Evolutionary conservation across 2,113 vertebrate species (phyloP).

Genomic region (Poecilia latipinna): DNA sequence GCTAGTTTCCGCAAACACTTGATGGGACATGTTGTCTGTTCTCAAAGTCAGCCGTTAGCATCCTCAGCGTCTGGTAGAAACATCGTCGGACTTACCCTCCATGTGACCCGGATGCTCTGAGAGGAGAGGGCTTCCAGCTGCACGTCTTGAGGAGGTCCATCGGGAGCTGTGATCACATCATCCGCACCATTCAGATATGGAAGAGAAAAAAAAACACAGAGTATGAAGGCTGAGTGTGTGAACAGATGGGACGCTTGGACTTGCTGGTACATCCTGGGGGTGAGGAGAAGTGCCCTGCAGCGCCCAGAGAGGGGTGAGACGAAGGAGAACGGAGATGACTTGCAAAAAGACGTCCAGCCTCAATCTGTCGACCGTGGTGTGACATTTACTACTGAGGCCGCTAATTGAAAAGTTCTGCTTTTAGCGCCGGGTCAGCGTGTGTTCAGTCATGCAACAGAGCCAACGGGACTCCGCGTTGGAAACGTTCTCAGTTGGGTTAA

Average conservation of each 20-base stretch:
- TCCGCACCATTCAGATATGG: constrained; percentile 5
- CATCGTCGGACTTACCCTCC: constrained; percentile 87
- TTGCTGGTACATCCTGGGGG: constrained; percentile 4
- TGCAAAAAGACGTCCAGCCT: constrained; percentile 43
- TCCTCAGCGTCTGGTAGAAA: not conserved
- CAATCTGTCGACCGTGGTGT: constrained; percentile 66
- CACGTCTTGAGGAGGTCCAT: constrained; percentile 97
- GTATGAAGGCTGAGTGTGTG: not conserved
- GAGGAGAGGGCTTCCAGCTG: constrained; percentile 95
- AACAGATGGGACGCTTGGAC: constrained; percentile 3
- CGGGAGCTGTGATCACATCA: constrained; percentile 85
- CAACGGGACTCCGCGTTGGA: constrained; percentile 46
- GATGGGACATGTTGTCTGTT: no score
- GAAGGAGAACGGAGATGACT: constrained; percentile 29
- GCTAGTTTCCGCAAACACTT: not conserved
- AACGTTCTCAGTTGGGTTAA: constrained; percentile 39
- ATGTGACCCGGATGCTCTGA: constrained; percentile 95
- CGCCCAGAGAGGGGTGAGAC: constrained; percentile 10
- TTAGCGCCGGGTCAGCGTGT: constrained; percentile 70
- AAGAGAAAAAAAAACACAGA: not conserved
- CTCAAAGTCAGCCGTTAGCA: not conserved
- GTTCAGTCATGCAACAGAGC: constrained; percentile 75
- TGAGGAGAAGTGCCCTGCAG: constrained; percentile 8
- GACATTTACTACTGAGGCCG: constrained; percentile 71
- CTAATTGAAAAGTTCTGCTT: constrained; percentile 77